phyloP scores from a whole-genome alignment of 2,113 vertebrate species.

The Urocitellus parryii region DNA sequence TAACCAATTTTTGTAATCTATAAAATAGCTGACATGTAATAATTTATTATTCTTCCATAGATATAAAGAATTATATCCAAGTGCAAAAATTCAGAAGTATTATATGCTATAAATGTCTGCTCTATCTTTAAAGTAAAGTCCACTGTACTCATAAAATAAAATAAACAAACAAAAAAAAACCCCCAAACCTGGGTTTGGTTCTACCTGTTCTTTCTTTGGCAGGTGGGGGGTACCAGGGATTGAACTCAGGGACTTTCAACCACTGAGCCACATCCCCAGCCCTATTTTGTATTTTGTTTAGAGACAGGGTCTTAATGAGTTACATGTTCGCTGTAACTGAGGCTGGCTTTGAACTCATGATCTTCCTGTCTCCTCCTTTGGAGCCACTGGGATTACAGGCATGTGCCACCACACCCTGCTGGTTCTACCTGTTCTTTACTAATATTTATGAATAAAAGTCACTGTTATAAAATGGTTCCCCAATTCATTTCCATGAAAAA shows the following conservation, averaged over 20 bases:
- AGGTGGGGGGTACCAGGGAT: too few species aligned
- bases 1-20: slow-evolving; percentile 28
- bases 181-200: background rate
- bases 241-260: too few species aligned
- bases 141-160: background rate
- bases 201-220: background rate
- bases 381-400: too few species aligned
- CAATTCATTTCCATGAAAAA: background rate
- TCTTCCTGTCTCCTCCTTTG: too few species aligned
- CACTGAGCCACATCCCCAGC: too few species aligned
- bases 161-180: too few species aligned
- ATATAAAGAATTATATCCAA: background rate
- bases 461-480: background rate
- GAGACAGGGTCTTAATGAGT: too few species aligned
- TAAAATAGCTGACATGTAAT: background rate
- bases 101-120: background rate
- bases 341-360: too few species aligned
- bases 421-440: background rate
- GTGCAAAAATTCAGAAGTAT: background rate
- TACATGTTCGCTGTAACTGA: too few species aligned
- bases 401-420: too few species aligned
- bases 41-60: background rate
- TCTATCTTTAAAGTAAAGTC: slow-evolving; percentile 26
- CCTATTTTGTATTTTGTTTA: too few species aligned
- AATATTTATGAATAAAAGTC: slow-evolving; percentile 17